Evolutionary conservation across 1,140 invertebrate species (phyloP), one percentile per base, ranked within the genome.

Genomic region (Drosophila kurseongensis): DNA sequence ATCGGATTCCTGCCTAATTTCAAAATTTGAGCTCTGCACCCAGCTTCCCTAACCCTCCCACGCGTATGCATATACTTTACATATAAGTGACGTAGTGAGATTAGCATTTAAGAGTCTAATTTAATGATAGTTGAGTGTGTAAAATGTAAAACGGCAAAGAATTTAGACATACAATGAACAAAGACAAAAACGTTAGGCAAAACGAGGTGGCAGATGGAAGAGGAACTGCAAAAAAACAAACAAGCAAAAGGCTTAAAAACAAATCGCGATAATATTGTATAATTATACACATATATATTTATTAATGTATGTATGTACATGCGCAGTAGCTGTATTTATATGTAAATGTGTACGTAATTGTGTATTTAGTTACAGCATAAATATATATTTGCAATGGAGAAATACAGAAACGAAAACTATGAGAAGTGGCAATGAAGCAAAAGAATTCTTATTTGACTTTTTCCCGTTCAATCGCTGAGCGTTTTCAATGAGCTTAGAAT

Each of bases 121-220:
- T 89, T 80, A 83, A 73, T 79, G 66, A 72, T 89, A 88, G 78
- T 78, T 72, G 75, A 78, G 66, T 78, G 58, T 83, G 75, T 74
- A 83, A 71, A 73, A 75, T 68, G 55, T 80, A 79, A 86, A 85
- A 85, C 78, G 61, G 72, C 68, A 84, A 89, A 63, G 80, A 88
- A 88, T 88, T 88, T 88, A 88, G 84, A 89, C 84, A 89, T 88
- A 68, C 82, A 88, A 88, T 88, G 84, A 89, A 84, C 85, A 84
- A 89, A 80, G 72, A 89, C 58, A 76, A 82, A 50, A 69, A 44
- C 42, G 63, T 62, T 76, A 73, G 59, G 68, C 36, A 48, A 81
- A 68, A 71, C 52, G 59, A 67, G 60, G 58, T 56, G 79, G 50
- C 48, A 58, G 45, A 51, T 29, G 63, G 42, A 55, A 32, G 55